Evolutionary conservation across 2,113 vertebrate genomes (phyloP).

Genomic region (Lepus americanus): DNA sequence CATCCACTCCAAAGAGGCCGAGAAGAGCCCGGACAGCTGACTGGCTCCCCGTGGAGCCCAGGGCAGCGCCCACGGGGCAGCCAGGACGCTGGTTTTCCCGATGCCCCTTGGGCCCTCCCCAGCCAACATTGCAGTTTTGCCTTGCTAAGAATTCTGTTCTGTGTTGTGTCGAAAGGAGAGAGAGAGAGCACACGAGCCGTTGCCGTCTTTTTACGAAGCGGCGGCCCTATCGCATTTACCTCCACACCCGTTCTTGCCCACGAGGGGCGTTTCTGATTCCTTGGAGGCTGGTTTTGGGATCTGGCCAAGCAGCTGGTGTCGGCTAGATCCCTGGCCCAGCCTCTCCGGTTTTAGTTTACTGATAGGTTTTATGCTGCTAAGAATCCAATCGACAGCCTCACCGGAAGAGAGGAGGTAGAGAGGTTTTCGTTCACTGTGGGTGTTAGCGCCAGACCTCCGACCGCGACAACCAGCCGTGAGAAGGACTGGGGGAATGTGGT

Average conservation of each 20-base stretch:
- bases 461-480: conserved; percentile 31
- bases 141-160: conserved; percentile 77
- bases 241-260: conserved; percentile 82
- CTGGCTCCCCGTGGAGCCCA: conserved; percentile 65
- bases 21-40: conserved; percentile 93
- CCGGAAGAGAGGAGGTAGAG: conserved; percentile 76
- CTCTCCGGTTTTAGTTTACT: conserved; percentile 82
- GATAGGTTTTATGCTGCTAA: conserved; percentile 89
- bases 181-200: conserved; percentile 81
- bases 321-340: conserved; percentile 62
- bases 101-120: conserved; percentile 50
- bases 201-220: conserved; percentile 80
- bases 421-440: conserved; percentile 73
- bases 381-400: conserved; percentile 86
- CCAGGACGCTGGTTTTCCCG: conserved; percentile 50
- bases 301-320: conserved; percentile 62
- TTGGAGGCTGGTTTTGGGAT: conserved; percentile 79
- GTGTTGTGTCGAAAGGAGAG: conserved; percentile 79
- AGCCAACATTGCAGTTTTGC: conserved; percentile 66
- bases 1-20: conserved; percentile 97
- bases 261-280: conserved; percentile 78
- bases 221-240: conserved; percentile 83
- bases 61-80: conserved; percentile 16
- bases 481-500: conserved; percentile 44
- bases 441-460: conserved; percentile 61